Conservation (phyloP, 2,797 vertebrate genomes). For the Gadopsis marmoratus region DNA sequence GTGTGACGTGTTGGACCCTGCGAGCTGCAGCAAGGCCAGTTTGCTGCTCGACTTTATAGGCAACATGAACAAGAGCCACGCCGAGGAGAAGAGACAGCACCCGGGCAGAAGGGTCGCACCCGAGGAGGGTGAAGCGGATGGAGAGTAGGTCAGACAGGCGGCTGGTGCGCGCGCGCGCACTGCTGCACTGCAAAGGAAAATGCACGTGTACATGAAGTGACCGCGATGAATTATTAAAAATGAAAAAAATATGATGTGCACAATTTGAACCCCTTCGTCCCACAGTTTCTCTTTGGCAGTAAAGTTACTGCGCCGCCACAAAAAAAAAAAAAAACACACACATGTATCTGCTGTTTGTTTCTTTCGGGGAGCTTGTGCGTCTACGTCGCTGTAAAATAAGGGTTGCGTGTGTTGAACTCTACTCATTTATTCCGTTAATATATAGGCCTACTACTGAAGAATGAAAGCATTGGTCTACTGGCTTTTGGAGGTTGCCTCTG, state of each 20-base stretch:
- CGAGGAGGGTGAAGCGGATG: constrained; percentile 80
- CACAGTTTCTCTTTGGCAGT: constrained; percentile 59
- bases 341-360: constrained; percentile 45
- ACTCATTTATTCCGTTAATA: constrained; percentile 13
- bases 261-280: constrained; percentile 54
- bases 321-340: background rate
- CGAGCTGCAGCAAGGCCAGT: constrained; percentile 85
- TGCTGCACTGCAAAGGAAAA: constrained; percentile 64
- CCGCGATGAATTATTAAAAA: constrained; percentile 63
- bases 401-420: constrained; percentile 30
- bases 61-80: constrained; percentile 81
- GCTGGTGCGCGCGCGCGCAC: constrained; percentile 33
- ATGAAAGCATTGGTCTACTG: constrained; percentile 45
- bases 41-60: constrained; percentile 89
- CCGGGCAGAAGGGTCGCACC: constrained; percentile 88
- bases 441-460: constrained; percentile 16
- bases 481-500: constrained; percentile 70
- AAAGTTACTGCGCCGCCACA: constrained; percentile 21
- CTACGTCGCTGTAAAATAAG: constrained; percentile 44
- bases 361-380: constrained; percentile 62
- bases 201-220: constrained; percentile 67
- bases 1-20: constrained; percentile 83
- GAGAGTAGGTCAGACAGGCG: constrained; percentile 69
- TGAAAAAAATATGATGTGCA: constrained; percentile 47
- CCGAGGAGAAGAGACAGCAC: constrained; percentile 91